Evolutionary conservation across 2,888 invertebrate genomes (phyloP), one percentile per base, ranked within the genome.

Genomic region (Malacosoma neustria): DNA sequence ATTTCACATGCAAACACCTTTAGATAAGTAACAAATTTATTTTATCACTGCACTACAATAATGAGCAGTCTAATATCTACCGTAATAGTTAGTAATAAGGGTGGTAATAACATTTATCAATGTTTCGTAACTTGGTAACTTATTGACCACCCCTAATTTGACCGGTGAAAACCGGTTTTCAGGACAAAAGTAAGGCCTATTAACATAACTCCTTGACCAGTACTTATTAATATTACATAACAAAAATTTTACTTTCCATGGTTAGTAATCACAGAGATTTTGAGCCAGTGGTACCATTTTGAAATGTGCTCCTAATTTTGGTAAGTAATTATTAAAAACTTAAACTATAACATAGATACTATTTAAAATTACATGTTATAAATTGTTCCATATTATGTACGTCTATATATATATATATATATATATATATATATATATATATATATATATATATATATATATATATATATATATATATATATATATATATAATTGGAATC

Each of bases 121-220:
- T 22, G 22, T 22, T 22, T 22, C 5, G 5, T 22, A 41, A 51
- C 41, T 22, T 50, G 49, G 65, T 50, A 38, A 54, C 60, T 54
- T 61, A 61, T 55, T 63, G 67, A 68, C 64, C 72, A 70, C 81
- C 82, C 82, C 72, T 79, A 79, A 82, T 77, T 74, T 72, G 69
- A 68, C 59, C 51, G 53, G 52, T 59, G 56, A 58, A 52, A 80
- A 82, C 85, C 74, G 69, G 85, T 74, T 72, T 57, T 39, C 41
- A 54, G 55, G 43, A 81, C 80, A 84, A 82, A 79, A 62, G 63
- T 58, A 52, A 61, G 57, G 62, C 57, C 57, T 70, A 81, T 82
- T 85, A 81, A 62, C 84, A 84, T 82, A 82, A 79, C 81, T 85
- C 82, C 84, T 85, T 85, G 81, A 79, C 80, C 76, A 66, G 72